Evolutionary conservation across 2,113 vertebrate species (phyloP).

Genomic region (Galeopterus variegatus): DNA sequence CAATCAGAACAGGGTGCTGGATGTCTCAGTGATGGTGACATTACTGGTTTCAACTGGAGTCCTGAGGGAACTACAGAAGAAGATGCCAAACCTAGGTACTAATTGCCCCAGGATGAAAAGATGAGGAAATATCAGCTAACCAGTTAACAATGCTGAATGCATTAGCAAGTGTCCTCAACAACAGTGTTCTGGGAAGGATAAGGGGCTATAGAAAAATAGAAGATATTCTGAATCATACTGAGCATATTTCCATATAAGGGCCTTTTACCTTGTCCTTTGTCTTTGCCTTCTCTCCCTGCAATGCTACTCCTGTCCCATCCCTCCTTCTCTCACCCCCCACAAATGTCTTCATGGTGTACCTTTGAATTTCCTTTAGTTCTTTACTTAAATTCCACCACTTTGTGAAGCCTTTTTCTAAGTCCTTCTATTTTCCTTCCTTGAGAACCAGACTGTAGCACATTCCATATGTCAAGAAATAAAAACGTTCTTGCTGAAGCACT

Average conservation of each 20-base stretch:
- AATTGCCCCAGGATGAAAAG: neutral
- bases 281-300: neutral
- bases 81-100: neutral
- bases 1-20: neutral
- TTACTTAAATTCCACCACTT: neutral
- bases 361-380: neutral
- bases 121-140: neutral
- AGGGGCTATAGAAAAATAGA: neutral
- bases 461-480: accelerated
- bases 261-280: neutral
- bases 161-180: neutral
- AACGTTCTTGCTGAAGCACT: neutral
- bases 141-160: neutral
- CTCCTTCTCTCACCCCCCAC: no score
- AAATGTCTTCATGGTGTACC: neutral
- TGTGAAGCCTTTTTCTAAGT: neutral
- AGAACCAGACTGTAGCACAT: no score
- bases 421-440: neutral
- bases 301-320: no score
- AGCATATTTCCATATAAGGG: neutral
- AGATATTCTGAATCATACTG: neutral
- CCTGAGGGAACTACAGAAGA: neutral
- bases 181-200: neutral
- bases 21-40: neutral
- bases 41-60: neutral